Conservation (phyloP, 2,797 vertebrate genomes). For the Tadarida brasiliensis region DNA sequence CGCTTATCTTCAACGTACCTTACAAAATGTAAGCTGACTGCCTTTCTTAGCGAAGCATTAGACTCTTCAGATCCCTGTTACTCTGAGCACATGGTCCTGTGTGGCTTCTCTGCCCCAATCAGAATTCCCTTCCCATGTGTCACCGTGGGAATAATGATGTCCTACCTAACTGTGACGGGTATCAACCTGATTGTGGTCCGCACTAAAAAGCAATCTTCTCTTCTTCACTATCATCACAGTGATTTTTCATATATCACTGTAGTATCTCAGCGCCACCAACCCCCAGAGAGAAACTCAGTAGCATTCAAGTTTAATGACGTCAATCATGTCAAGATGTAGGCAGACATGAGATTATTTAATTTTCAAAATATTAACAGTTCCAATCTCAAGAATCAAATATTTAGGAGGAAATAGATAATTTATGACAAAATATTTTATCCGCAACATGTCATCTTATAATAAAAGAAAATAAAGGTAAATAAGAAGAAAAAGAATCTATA, state of each 20-base stretch:
- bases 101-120: not conserved
- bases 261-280: not conserved
- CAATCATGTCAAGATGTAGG: not conserved
- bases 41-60: not conserved
- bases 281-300: not conserved
- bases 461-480: not conserved
- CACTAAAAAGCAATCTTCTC: not conserved
- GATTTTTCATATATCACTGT: not conserved
- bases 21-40: not conserved
- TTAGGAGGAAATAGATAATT: not conserved
- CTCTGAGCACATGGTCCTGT: not conserved
- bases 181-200: not conserved
- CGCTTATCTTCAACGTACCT: not conserved
- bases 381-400: not conserved
- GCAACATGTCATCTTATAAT: not conserved
- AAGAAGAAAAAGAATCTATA: not conserved
- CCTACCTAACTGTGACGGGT: not conserved
- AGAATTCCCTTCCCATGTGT: not conserved
- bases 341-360: not conserved
- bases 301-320: not conserved
- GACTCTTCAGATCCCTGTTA: not conserved
- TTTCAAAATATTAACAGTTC: conserved; percentile 32
- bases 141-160: not conserved
- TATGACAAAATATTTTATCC: not conserved
- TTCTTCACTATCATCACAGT: not conserved